These are phyloP conservation scores for Metaphire vulgaris DNA, from an alignment of 1,140 invertebrate species.

Conservation along the genomic window DNA sequence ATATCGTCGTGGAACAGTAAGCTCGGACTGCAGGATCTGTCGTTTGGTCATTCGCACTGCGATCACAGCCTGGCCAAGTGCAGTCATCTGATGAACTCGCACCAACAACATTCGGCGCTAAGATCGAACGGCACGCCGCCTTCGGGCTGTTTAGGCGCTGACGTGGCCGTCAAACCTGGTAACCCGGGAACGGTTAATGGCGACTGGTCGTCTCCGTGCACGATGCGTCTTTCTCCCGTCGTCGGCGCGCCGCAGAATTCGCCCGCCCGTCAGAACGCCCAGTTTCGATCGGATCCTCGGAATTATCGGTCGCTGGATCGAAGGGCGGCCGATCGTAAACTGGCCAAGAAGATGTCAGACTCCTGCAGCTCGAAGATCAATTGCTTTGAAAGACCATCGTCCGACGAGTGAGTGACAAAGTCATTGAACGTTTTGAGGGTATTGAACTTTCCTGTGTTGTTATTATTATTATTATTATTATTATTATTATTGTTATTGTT, in stretches of 20 bases:
- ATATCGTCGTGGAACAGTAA: neutral
- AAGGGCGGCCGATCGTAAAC: neutral
- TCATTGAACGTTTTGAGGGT: neutral
- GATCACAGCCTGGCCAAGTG: neutral
- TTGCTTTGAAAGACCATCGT: neutral
- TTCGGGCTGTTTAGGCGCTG: neutral
- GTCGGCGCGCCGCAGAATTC: neutral
- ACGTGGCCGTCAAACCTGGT: neutral
- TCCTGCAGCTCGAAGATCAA: conserved; percentile 3
- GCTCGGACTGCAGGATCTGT: neutral
- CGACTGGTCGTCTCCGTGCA: neutral
- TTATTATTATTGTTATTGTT: conserved; percentile 8
- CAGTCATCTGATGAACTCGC: neutral
- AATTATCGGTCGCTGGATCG: neutral
- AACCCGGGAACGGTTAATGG: neutral
- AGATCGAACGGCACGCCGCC: neutral
- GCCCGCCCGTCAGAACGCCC: neutral
- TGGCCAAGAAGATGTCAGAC: neutral
- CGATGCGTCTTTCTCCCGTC: neutral
- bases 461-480: neutral
- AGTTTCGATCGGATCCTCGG: neutral
- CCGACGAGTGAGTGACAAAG: neutral
- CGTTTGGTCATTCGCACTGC: neutral
- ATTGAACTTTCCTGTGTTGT: neutral
- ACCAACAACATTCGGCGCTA: neutral